A percentile compares a stretch with the other conserved stretches of the same genome.
phyloP scores from a whole-genome alignment of 1,140 invertebrate species.

The Drosophila sp. region DNA sequence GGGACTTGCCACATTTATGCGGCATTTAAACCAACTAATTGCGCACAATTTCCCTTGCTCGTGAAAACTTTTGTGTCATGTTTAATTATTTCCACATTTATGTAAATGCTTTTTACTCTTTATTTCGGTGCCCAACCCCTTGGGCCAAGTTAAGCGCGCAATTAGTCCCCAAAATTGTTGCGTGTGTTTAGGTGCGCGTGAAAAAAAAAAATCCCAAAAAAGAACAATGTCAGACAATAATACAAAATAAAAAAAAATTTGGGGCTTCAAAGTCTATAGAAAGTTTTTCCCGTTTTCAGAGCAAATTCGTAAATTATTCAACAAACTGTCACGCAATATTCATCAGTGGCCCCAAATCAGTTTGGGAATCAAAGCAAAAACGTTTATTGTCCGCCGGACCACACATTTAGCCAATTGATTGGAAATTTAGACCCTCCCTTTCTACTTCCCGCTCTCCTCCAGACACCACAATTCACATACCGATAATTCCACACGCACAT shows the following conservation, averaged over 20 bases:
- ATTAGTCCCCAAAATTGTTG: slow-evolving; percentile 76
- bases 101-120: slow-evolving; percentile 62
- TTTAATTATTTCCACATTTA: slow-evolving; percentile 83
- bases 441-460: no score
- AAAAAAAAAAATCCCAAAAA: slow-evolving; percentile 45
- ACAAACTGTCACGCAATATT: slow-evolving; percentile 82
- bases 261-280: slow-evolving; percentile 30
- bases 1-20: slow-evolving; percentile 72
- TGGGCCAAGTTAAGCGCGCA: slow-evolving; percentile 64
- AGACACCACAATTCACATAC: slow-evolving; percentile 1
- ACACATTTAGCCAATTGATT: slow-evolving; percentile 76
- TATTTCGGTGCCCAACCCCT: not conserved
- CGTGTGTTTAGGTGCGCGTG: slow-evolving; percentile 81
- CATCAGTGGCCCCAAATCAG: slow-evolving; percentile 32
- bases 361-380: slow-evolving; percentile 68
- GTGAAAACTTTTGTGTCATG: slow-evolving; percentile 75
- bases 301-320: slow-evolving; percentile 79
- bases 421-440: slow-evolving; percentile 16
- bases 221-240: slow-evolving; percentile 2
- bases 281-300: slow-evolving; percentile 43
- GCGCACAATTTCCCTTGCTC: slow-evolving; percentile 67
- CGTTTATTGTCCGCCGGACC: slow-evolving; percentile 53
- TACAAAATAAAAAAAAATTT: slow-evolving; percentile 14
- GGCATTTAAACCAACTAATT: slow-evolving; percentile 84
- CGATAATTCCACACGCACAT: slow-evolving; percentile 55